Base-by-base conservation (phyloP, 2,888 invertebrate species). In the Cephus runcator region DNA sequence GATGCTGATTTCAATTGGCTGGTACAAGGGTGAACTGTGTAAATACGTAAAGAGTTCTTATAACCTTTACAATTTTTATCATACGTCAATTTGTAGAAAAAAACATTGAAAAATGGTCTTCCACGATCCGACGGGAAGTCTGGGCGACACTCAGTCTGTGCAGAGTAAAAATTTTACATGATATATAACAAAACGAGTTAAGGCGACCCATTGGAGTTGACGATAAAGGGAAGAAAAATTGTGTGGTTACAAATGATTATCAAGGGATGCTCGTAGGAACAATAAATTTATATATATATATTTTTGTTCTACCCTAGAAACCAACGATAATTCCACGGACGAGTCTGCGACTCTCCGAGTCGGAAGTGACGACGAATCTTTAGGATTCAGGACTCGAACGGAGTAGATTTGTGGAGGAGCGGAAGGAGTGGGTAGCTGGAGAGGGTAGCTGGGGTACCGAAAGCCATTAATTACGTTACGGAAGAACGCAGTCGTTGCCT, bases 381-480 rank as follows among this genome's bases (percentile, higher is more conserved):
- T 71, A 71, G 71, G 71, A 34, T 71, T 71, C 34, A 34, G 34
- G 34, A 31, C 33, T 71, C 71, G 33, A 71, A 31, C 34, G 71
- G 12, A 71, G 71, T 71, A 71, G 31, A 34, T 71, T 71, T 71
- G 71, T 34, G 76, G 69, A n/a, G 36, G 75, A 74, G 74, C 40
- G 73, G 40, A 73, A 68, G 76, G 79, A 71, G 30, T 34, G 71
- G 71, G 33, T 34, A 71, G 76, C n/a, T 34, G 11, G 75, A 75
- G 79, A 76, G 56, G 56, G 56, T 56, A 56, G 56, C 56, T 56
- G 56, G 56, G 83, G 82, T 79, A 79, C 77, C 85, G 79, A 83
- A 80, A 82, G 86, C 89, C 89, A 91, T 91, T 89, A 91, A 91
- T 91, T 91, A 91, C 89, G 87, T 88, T 85, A 90, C 90, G 90